A percentile compares a stretch with the other conserved stretches of the same genome.
These are phyloP conservation scores for Enteromius anoplus DNA, from an alignment of 2,797 vertebrate species.

Conservation along the genomic window DNA sequence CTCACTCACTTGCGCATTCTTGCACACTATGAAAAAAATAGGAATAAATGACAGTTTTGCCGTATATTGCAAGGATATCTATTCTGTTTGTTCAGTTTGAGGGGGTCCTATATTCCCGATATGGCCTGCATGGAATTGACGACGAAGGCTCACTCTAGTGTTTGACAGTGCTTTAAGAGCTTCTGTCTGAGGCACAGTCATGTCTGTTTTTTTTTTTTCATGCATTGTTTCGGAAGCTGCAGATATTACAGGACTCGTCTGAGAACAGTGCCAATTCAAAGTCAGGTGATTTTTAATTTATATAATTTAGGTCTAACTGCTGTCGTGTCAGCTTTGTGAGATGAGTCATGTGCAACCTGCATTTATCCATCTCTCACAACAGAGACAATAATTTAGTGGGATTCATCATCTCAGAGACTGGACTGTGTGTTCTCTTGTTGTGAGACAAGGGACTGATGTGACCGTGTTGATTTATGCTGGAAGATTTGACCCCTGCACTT, in stretches of 20 bases:
- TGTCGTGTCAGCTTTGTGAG: background rate
- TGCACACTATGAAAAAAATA: conserved; percentile 19
- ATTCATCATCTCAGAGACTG: conserved; percentile 12
- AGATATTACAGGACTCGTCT: background rate
- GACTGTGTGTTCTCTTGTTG: background rate
- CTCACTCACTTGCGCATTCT: background rate
- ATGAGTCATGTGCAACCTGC: conserved; percentile 22
- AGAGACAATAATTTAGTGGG: conserved; percentile 32
- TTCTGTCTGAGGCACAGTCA: background rate
- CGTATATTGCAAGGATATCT: too few relatives aligned
- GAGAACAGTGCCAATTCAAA: conserved; percentile 8
- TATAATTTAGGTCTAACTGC: conserved; percentile 14
- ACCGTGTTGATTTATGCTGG: conserved; percentile 23
- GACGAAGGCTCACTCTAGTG: background rate
- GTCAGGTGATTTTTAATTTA: conserved; percentile 29
- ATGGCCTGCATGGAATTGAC: background rate
- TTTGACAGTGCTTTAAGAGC: background rate
- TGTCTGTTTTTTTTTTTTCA: background rate
- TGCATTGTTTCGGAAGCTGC: background rate
- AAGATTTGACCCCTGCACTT: conserved; percentile 57
- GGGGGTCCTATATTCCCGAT: too few relatives aligned
- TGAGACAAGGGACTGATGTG: background rate
- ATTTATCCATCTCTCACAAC: conserved; percentile 21
- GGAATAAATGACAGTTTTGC: conserved; percentile 15
- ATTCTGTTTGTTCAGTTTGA: too few relatives aligned